These are phyloP conservation scores for Protonemura montana DNA, from an alignment of 2,888 invertebrate species.

Conservation along the genomic window DNA sequence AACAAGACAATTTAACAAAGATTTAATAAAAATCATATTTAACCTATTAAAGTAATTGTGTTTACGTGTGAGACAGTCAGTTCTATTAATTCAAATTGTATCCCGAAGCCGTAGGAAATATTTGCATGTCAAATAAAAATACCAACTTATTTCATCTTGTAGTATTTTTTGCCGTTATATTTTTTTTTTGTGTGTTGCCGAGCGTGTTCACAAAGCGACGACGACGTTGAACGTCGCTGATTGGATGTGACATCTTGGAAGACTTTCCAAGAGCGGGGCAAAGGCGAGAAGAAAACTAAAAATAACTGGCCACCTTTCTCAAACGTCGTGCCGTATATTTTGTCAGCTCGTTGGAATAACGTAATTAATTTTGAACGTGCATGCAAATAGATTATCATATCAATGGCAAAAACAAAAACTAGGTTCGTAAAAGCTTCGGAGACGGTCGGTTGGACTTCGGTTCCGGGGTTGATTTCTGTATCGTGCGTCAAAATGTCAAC, in stretches of 20 bases:
- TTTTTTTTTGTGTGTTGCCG: background rate
- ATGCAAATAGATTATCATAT: conserved; percentile 42
- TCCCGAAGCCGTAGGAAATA: conserved; percentile 16
- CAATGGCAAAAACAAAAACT: conserved; percentile 14
- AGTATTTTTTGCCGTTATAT: background rate
- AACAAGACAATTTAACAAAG: conserved; percentile 17
- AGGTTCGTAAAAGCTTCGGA: background rate
- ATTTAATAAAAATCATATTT: conserved; percentile 37
- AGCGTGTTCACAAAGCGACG: conserved; percentile 34
- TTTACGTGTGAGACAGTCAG: conserved; percentile 21
- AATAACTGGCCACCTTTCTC: background rate
- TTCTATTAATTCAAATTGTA: conserved; percentile 35
- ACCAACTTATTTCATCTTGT: conserved; percentile 35
- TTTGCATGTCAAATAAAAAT: conserved; percentile 39
- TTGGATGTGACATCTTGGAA: conserved; percentile 31
- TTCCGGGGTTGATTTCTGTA: background rate
- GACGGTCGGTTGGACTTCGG: background rate
- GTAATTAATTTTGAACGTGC: conserved; percentile 44
- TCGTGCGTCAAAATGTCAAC: background rate
- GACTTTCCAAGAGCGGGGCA: conserved; percentile 17
- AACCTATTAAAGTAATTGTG: conserved; percentile 24
- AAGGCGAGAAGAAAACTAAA: background rate
- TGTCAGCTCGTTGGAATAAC: conserved; percentile 35
- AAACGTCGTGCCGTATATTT: conserved; percentile 35
- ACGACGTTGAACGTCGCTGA: background rate